Conservation (phyloP, 2,113 vertebrate genomes). For the Oryctolagus cuniculus region mOryCun1.1 NC_091441.1:101852501-101853000, state of each 20-base stretch:
- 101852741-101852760: background rate
- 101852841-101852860: background rate
- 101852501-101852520: background rate
- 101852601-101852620: background rate
- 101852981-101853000: no score
- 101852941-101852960: no score
- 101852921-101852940: no score
- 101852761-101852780: background rate
- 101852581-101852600: background rate
- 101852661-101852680: background rate
- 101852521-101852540: background rate
- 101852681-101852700: background rate
- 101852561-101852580: background rate
- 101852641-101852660: background rate
- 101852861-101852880: background rate
- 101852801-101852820: background rate
- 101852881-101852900: background rate
- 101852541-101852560: background rate
- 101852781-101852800: background rate
- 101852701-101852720: background rate
- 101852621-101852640: background rate
- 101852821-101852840: background rate
- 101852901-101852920: background rate
- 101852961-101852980: no score
- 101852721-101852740: background rate